These are phyloP conservation scores for Cerastis rubricosa DNA, from an alignment of 2,888 invertebrate genomes.

Conservation along the genomic window DNA sequence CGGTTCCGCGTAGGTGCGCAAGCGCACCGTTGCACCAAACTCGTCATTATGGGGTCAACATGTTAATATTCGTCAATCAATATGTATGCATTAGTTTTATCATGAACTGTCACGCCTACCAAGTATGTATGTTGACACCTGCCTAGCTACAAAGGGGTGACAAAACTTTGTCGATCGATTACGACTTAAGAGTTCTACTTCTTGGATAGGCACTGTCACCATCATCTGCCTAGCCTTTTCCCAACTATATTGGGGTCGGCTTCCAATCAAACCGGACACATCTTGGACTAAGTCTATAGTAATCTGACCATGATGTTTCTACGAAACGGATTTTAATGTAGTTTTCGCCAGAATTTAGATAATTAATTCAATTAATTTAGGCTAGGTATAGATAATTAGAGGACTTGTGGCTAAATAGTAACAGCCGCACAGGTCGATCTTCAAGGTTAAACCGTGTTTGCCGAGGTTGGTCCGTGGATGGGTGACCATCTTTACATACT, in stretches of 20 bases:
- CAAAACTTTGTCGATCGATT: background rate
- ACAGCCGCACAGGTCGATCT: too few relatives aligned
- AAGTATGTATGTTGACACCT: conserved; percentile 42
- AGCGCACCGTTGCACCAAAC: conserved; percentile 51
- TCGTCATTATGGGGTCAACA: conserved; percentile 65
- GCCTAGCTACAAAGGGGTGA: background rate
- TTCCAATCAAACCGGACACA: background rate
- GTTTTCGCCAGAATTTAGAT: too few relatives aligned
- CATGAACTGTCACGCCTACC: conserved; percentile 46
- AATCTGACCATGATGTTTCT: too few relatives aligned
- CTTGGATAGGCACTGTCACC: background rate
- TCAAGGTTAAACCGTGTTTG: too few relatives aligned
- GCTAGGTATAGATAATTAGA: too few relatives aligned
- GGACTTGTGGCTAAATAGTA: too few relatives aligned
- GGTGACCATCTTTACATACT: too few relatives aligned
- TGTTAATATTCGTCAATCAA: conserved; percentile 75
- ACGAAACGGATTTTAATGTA: too few relatives aligned
- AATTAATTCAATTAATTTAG: too few relatives aligned
- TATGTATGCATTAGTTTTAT: conserved; percentile 63
- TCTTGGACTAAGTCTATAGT: too few relatives aligned
- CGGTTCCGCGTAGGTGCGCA: conserved; percentile 50
- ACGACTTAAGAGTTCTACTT: background rate
- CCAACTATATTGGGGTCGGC: background rate
- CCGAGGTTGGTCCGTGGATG: too few relatives aligned
- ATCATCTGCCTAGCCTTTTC: background rate